Conservation (phyloP, 2,113 vertebrate genomes). For the Pholis gunnellus region DNA sequence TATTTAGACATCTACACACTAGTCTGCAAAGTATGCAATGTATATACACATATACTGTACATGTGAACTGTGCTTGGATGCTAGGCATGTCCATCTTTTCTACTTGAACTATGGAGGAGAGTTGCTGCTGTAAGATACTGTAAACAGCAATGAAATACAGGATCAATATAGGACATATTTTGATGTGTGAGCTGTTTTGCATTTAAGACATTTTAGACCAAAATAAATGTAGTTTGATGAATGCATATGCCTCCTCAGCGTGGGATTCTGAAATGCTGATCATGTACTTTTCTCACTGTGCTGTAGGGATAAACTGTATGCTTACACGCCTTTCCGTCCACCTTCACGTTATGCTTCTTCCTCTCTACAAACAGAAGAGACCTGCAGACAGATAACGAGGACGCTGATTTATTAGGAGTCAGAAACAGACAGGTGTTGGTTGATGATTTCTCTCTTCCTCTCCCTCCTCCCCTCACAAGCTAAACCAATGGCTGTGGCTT, state of each 20-base stretch:
- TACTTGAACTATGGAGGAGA: conserved; percentile 40
- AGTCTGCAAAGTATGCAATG: conserved; percentile 8
- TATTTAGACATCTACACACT: not conserved
- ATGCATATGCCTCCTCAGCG: conserved; percentile 31
- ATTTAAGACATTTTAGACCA: conserved; percentile 36
- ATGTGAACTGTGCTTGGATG: conserved; percentile 23
- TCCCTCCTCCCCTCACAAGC: conserved; percentile 52
- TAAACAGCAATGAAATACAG: conserved; percentile 18
- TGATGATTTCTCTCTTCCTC: conserved; percentile 83
- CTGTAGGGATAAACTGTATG: conserved; percentile 14
- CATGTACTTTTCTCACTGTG: not conserved
- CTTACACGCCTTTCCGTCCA: conserved; percentile 20
- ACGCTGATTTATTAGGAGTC: conserved; percentile 77
- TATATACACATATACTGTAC: conserved; percentile 10
- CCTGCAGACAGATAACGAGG: conserved; percentile 38
- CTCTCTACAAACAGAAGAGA: conserved; percentile 11
- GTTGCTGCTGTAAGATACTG: conserved; percentile 24
- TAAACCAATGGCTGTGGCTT: conserved; percentile 41
- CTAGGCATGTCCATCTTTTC: conserved; percentile 52
- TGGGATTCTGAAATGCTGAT: conserved; percentile 6
- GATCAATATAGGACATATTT: conserved; percentile 23
- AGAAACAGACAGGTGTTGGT: conserved; percentile 79
- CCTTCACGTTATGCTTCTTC: conserved; percentile 12
- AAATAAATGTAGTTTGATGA: conserved; percentile 78
- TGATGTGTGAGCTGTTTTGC: conserved; percentile 55